These are phyloP conservation scores for Neodiprion pinetum DNA, from an alignment of 1,140 invertebrate species.

Conservation along the genomic window DNA sequence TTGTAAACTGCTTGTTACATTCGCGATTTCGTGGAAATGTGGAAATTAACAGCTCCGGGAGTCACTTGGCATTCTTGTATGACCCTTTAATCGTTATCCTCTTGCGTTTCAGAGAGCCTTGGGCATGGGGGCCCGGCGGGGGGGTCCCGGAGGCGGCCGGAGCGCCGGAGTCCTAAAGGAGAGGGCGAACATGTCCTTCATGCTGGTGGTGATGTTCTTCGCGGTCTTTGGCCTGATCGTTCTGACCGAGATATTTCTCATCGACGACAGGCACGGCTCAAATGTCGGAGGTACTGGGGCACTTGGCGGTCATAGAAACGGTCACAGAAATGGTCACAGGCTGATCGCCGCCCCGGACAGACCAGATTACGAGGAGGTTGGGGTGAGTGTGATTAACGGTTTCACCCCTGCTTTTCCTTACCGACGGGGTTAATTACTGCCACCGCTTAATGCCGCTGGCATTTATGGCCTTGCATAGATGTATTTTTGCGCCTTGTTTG, in stretches of 20 bases:
- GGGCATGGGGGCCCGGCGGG: slow-evolving; percentile 15
- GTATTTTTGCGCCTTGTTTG: too few species aligned
- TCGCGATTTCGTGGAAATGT: too few species aligned
- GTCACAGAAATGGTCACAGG: slow-evolving; percentile 52
- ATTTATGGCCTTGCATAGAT: too few species aligned
- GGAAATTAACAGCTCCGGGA: too few species aligned
- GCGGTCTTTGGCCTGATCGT: slow-evolving; percentile 86
- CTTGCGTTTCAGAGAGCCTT: not conserved
- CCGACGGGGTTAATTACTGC: too few species aligned
- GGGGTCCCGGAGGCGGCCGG: slow-evolving; percentile 25
- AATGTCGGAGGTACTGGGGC: slow-evolving; percentile 55
- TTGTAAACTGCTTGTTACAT: too few species aligned
- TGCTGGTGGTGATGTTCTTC: slow-evolving; percentile 89
- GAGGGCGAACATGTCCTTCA: slow-evolving; percentile 84
- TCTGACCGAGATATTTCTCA: slow-evolving; percentile 80
- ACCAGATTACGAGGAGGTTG: slow-evolving; percentile 62
- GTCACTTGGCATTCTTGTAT: too few species aligned
- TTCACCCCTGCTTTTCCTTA: too few species aligned
- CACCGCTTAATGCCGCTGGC: too few species aligned
- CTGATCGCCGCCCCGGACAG: slow-evolving; percentile 52
- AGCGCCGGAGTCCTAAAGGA: slow-evolving; percentile 69
- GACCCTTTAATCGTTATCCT: too few species aligned
- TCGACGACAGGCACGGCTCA: slow-evolving; percentile 67
- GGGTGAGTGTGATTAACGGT: slow-evolving; percentile 40
- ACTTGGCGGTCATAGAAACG: slow-evolving; percentile 56